Conservation (phyloP, 1,140 invertebrate species). For the Thaumetopoea pityocampa region DNA sequence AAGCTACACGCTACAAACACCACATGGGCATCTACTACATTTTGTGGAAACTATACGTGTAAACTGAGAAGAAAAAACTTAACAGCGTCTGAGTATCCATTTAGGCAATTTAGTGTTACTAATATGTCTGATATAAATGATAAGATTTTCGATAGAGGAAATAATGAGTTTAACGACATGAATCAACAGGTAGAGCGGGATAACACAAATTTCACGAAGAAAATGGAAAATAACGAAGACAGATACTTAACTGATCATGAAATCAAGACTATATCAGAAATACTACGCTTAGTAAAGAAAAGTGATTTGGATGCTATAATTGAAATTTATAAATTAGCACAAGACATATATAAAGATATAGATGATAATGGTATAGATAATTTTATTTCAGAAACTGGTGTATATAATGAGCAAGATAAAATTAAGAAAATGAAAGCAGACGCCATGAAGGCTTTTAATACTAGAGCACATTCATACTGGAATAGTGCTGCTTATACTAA, state of each 20-base stretch:
- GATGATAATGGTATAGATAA: no score
- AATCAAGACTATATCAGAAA: slow-evolving; percentile 49
- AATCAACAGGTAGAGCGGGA: slow-evolving; percentile 16
- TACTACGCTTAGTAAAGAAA: slow-evolving; percentile 56
- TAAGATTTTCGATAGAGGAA: no score
- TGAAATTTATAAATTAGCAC: slow-evolving; percentile 61
- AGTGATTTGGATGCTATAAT: slow-evolving; percentile 65
- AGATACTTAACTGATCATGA: slow-evolving; percentile 54
- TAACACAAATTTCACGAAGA: no score
- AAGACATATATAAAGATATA: slow-evolving; percentile 61
- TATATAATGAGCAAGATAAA: no score
- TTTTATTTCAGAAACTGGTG: no score
- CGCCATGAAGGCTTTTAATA: no score
- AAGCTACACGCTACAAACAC: slow-evolving; percentile 53
- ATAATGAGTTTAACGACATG: no score
- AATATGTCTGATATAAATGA: no score
- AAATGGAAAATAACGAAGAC: slow-evolving; percentile 26
- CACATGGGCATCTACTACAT: slow-evolving; percentile 58
- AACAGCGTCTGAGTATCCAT: slow-evolving; percentile 35
- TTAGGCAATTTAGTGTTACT: slow-evolving; percentile 39
- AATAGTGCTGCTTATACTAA: no score
- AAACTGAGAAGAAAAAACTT: slow-evolving; percentile 46
- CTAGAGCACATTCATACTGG: no score
- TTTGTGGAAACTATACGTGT: slow-evolving; percentile 69
- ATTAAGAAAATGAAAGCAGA: no score